A percentile compares a stretch with the other conserved stretches of the same genome.
These are phyloP conservation scores for Balaenoptera acutorostrata DNA, from an alignment of 2,113 vertebrate species.

Conservation along the genomic window DNA sequence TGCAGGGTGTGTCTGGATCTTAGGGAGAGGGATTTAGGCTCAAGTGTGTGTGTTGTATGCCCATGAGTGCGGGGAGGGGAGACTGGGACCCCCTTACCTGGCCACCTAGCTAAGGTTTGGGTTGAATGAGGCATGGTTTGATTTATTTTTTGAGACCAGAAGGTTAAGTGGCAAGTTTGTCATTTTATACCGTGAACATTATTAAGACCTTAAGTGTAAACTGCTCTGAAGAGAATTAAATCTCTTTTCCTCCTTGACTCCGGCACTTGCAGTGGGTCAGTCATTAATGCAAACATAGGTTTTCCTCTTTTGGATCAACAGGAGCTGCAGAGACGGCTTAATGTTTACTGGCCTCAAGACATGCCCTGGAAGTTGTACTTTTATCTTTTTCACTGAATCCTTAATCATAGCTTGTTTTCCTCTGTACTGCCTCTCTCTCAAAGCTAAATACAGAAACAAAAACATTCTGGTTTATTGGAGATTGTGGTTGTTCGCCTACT, in stretches of 20 bases:
- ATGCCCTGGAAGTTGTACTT: background rate
- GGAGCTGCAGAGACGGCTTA: background rate
- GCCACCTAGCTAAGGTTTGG: background rate
- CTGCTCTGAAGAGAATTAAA: background rate
- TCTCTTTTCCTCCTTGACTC: background rate
- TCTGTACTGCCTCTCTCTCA: background rate
- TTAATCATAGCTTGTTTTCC: background rate
- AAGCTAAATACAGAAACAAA: background rate
- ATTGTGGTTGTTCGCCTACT: background rate
- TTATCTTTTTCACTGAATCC: background rate
- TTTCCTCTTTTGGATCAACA: background rate
- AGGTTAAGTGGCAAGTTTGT: background rate
- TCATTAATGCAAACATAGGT: background rate
- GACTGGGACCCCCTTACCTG: background rate
- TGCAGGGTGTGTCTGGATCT: background rate
- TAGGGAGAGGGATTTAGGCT: background rate
- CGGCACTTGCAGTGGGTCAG: background rate
- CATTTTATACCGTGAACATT: background rate
- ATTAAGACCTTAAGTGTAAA: background rate
- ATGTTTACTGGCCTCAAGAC: background rate
- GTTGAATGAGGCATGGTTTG: background rate
- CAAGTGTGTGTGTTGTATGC: background rate
- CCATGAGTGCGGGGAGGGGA: rapidly evolving
- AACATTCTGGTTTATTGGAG: background rate
- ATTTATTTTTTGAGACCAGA: background rate